Evolutionary conservation across 1,140 invertebrate genomes (phyloP).

Genomic region (Chironomus tepperi): DNA sequence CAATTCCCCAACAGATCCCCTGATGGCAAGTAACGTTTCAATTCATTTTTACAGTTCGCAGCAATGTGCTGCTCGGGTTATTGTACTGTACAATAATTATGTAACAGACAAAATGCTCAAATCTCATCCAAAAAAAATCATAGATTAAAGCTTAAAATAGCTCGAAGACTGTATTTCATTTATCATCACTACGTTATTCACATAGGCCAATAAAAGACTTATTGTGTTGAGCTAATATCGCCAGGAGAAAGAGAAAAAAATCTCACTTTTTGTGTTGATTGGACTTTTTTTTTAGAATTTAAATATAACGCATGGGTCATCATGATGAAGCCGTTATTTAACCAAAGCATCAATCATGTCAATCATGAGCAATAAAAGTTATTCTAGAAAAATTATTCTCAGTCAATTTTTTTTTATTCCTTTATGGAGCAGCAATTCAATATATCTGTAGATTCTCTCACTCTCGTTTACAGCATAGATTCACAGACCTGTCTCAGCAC

Average conservation of each 20-base stretch:
- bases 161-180: not conserved
- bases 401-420: not conserved
- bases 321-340: constrained; percentile 12
- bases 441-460: no score
- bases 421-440: no score
- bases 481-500: not conserved
- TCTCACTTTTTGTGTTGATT: not conserved
- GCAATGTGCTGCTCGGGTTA: no score
- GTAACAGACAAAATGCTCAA: no score
- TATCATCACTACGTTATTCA: constrained; percentile 8
- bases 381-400: constrained; percentile 3
- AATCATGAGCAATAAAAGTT: constrained; percentile 8
- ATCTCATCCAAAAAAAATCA: not conserved
- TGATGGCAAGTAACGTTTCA: no score
- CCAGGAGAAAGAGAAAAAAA: not conserved
- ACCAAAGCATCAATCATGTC: constrained; percentile 12
- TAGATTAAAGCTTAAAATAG: not conserved
- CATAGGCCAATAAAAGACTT: constrained; percentile 2
- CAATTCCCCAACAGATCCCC: no score
- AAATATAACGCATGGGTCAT: constrained; percentile 12
- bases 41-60: no score
- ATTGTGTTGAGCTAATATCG: constrained; percentile 8
- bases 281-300: not conserved
- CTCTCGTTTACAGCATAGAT: not conserved
- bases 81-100: no score